Evolutionary conservation across 1,140 invertebrate genomes (phyloP).

Genomic region (Frieseomelitta varia): DNA sequence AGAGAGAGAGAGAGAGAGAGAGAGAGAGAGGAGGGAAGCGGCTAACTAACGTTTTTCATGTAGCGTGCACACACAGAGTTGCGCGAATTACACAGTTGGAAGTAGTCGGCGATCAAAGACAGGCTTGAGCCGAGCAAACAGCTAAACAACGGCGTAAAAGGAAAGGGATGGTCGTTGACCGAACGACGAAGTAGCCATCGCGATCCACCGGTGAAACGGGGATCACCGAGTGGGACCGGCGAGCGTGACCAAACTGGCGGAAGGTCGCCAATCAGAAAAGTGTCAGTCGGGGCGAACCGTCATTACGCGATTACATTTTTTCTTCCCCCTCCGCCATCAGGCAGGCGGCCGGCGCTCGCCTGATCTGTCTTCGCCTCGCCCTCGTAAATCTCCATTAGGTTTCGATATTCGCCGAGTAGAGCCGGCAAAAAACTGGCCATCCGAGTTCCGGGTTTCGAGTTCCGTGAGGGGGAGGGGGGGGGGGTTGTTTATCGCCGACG

Average conservation of each 20-base stretch:
- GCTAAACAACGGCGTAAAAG: not conserved
- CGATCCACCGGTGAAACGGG: not conserved
- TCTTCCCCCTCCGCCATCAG: conserved; percentile 56
- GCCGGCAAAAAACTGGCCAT: not conserved
- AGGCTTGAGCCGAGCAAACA: not conserved
- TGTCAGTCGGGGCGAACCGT: conserved; percentile 68
- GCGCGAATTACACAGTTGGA: too few species aligned
- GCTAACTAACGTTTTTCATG: too few species aligned
- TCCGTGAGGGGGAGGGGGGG: too few species aligned
- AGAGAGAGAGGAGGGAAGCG: too few species aligned
- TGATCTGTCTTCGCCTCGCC: conserved; percentile 50
- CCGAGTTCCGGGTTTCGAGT: not conserved
- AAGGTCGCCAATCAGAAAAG: conserved; percentile 62
- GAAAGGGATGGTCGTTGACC: not conserved
- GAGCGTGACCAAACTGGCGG: conserved; percentile 52
- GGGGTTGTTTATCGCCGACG: conserved; percentile 23
- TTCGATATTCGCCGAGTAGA: conserved; percentile 63
- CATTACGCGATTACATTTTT: conserved; percentile 76
- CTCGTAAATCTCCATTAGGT: conserved; percentile 68
- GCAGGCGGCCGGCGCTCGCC: too few species aligned
- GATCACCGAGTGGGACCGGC: not conserved
- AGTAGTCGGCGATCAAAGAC: not conserved
- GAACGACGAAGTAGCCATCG: not conserved
- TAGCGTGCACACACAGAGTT: too few species aligned
- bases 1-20: too few species aligned